These are phyloP conservation scores for Macrosoma leucophasiata DNA, from an alignment of 2,888 invertebrate genomes.

Conservation along the genomic window DNA sequence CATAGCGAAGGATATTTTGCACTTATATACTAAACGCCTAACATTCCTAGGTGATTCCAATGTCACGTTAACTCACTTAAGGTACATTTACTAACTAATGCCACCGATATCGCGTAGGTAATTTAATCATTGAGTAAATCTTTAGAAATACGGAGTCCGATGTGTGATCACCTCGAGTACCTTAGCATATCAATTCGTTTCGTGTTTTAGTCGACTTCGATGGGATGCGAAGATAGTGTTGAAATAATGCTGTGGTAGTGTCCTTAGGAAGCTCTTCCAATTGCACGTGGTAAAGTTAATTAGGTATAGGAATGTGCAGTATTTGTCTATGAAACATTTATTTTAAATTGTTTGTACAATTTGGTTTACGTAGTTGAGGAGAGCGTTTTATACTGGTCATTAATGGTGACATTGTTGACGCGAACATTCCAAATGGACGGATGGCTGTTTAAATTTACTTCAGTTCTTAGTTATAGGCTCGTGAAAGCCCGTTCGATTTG, in stretches of 20 bases:
- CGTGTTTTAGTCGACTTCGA: conserved; percentile 36
- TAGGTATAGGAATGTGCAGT: conserved; percentile 37
- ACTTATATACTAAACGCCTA: conserved; percentile 12
- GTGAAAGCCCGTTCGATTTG: not conserved
- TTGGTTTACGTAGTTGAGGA: conserved; percentile 31
- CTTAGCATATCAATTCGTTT: conserved; percentile 43
- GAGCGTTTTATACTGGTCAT: conserved; percentile 40
- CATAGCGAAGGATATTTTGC: no score
- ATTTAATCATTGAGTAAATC: conserved; percentile 25
- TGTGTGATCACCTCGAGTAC: conserved; percentile 43
- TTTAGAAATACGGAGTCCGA: conserved; percentile 8
- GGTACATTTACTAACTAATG: conserved; percentile 27
- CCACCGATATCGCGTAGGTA: conserved; percentile 49
- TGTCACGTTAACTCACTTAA: no score
- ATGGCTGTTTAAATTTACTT: conserved; percentile 42
- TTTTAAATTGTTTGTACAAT: conserved; percentile 24
- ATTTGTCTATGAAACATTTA: conserved; percentile 38
- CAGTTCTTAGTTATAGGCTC: conserved; percentile 7
- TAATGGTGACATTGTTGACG: conserved; percentile 32
- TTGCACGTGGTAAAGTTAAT: conserved; percentile 43
- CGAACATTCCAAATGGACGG: conserved; percentile 44
- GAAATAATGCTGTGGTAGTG: conserved; percentile 46
- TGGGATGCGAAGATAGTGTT: conserved; percentile 33
- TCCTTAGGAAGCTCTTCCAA: conserved; percentile 56
- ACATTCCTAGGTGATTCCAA: conserved; percentile 18